phyloP scores from a whole-genome alignment of 2,797 vertebrate genomes.

The Carcharodon carcharias region DNA sequence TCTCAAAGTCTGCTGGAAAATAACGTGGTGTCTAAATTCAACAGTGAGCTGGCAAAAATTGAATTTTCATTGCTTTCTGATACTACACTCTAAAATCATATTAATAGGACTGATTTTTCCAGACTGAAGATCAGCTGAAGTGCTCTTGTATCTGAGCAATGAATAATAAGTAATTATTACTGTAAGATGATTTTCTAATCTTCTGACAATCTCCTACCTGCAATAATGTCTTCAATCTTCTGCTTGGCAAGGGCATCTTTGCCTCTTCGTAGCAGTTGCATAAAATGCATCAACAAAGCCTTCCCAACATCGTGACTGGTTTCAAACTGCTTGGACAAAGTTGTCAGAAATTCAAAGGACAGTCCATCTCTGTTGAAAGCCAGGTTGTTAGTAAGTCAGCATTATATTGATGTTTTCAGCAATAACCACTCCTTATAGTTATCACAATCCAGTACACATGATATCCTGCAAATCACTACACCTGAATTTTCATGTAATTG shows the following conservation, averaged over 20 bases:
- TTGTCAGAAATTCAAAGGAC: constrained; percentile 75
- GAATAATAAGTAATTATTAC: background rate
- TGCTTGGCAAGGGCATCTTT: constrained; percentile 73
- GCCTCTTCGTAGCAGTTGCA: constrained; percentile 74
- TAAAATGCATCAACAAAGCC: constrained; percentile 68
- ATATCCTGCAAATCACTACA: background rate
- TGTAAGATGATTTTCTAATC: background rate
- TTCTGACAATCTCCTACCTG: constrained; percentile 54
- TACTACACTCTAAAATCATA: background rate
- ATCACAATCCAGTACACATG: background rate
- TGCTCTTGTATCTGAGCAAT: background rate
- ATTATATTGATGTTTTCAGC: background rate
- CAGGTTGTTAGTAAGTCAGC: background rate
- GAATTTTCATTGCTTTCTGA: background rate
- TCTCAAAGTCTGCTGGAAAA: background rate
- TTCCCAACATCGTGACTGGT: constrained; percentile 69
- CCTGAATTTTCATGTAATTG: background rate
- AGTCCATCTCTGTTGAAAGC: constrained; percentile 63
- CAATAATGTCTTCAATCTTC: constrained; percentile 78
- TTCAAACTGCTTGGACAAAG: constrained; percentile 69
- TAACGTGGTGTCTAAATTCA: background rate
- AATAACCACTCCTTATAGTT: background rate
- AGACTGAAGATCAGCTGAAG: background rate
- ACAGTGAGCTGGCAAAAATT: background rate
- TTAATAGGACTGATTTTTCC: background rate